Conservation (phyloP, 2,113 vertebrate species). For the Clarias gariepinus region DNA sequence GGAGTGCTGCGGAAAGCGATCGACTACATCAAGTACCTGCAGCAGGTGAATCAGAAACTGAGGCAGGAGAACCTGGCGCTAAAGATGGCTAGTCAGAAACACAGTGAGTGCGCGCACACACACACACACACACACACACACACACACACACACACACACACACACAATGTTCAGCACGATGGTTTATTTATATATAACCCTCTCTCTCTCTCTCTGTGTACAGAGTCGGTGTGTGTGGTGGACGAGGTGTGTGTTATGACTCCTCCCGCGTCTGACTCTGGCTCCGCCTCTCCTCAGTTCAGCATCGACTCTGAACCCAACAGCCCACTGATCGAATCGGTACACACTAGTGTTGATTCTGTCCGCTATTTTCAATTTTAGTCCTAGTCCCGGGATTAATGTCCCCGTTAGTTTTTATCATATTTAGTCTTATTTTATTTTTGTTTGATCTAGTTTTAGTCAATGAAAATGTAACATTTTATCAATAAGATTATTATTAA, state of each 20-base stretch:
- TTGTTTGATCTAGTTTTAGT: no score
- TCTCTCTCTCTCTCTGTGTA: constrained; percentile 26
- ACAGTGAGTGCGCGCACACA: constrained; percentile 78
- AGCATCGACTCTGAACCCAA: constrained; percentile 94
- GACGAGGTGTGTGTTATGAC: constrained; percentile 89
- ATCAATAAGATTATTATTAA: no score
- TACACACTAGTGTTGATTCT: constrained; percentile 54
- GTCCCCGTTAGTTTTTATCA: no score
- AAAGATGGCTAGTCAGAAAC: constrained; percentile 93
- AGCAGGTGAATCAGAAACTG: constrained; percentile 94
- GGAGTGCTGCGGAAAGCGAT: constrained; percentile 95
- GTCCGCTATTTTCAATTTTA: no score
- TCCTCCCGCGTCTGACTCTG: constrained; percentile 92
- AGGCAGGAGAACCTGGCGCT: constrained; percentile 95
- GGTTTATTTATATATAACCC: background rate
- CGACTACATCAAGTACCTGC: constrained; percentile 96
- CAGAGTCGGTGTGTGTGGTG: constrained; percentile 63
- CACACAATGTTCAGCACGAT: background rate
- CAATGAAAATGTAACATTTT: no score
- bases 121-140: constrained; percentile 14
- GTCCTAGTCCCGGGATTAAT: no score
- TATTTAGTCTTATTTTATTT: no score
- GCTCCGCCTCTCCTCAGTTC: constrained; percentile 86
- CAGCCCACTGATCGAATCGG: constrained; percentile 92
- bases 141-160: background rate